Conservation (phyloP, 2,888 invertebrate genomes). For the Arrhopalites spinosus region DNA sequence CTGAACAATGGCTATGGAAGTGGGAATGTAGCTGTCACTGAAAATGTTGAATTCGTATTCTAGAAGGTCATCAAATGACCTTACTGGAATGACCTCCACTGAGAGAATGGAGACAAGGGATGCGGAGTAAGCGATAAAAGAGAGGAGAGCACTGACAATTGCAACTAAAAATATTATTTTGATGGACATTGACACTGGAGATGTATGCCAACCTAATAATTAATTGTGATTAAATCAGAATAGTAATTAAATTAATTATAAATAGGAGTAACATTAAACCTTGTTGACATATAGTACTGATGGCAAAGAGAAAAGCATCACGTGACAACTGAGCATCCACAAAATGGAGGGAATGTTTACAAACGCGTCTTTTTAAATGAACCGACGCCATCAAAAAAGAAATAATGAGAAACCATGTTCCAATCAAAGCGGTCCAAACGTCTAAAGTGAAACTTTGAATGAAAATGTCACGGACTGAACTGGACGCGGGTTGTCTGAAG, state of each 20-base stretch:
- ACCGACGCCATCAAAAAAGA: not conserved
- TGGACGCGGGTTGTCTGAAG: constrained; percentile 45
- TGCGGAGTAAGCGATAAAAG: constrained; percentile 47
- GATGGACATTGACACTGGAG: constrained; percentile 44
- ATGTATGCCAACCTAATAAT: constrained; percentile 45
- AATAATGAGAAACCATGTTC: constrained; percentile 4
- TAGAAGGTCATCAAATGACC: constrained; percentile 37
- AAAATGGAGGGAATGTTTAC: not conserved
- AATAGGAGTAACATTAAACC: constrained; percentile 31
- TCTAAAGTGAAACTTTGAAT: constrained; percentile 43
- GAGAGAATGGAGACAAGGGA: constrained; percentile 49
- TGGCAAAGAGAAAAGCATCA: constrained; percentile 43
- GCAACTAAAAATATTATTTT: constrained; percentile 51
- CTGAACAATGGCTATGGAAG: constrained; percentile 37
- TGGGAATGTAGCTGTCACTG: constrained; percentile 44
- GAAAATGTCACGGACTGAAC: constrained; percentile 46
- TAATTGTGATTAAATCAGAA: not conserved
- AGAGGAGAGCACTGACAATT: constrained; percentile 42
- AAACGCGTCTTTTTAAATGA: not conserved
- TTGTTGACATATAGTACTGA: constrained; percentile 48
- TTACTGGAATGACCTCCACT: constrained; percentile 46
- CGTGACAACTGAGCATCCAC: constrained; percentile 13
- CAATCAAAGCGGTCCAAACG: constrained; percentile 33
- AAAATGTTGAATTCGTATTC: constrained; percentile 41
- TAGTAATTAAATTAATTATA: not conserved